Evolutionary conservation across 2,113 vertebrate species (phyloP).

Genomic region (Corythornis cristatus): DNA sequence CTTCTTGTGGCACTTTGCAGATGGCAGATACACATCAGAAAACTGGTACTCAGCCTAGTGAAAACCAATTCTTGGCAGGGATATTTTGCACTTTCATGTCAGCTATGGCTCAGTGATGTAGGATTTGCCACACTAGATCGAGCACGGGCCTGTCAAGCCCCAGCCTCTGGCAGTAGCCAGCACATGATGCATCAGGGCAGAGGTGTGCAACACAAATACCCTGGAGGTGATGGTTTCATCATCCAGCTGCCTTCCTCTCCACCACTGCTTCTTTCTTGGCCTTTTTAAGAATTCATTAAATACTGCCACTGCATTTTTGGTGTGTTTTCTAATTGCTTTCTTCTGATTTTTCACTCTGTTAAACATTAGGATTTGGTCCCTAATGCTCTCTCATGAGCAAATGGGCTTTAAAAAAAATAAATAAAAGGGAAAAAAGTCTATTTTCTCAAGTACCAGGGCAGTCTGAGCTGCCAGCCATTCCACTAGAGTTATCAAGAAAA

Average conservation of each 20-base stretch:
- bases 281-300: not conserved
- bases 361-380: not conserved
- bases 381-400: not conserved
- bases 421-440: not conserved
- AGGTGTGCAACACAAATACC: not conserved
- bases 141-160: not conserved
- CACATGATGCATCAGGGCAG: fast-evolving
- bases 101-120: not conserved
- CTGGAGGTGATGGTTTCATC: not conserved
- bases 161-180: not conserved
- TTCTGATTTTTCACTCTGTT: not conserved
- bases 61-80: not conserved
- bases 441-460: not conserved
- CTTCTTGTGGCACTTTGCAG: not conserved
- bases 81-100: not conserved
- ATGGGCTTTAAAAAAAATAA: not conserved
- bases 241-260: not conserved
- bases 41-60: not conserved
- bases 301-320: not conserved
- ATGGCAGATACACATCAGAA: not conserved
- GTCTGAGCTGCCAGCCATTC: fast-evolving
- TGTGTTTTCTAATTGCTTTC: not conserved
- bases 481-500: not conserved
- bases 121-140: not conserved
- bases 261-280: not conserved